These are phyloP conservation scores for Leucophenga varia DNA, from an alignment of 1,140 invertebrate genomes.

Conservation along the genomic window DNA sequence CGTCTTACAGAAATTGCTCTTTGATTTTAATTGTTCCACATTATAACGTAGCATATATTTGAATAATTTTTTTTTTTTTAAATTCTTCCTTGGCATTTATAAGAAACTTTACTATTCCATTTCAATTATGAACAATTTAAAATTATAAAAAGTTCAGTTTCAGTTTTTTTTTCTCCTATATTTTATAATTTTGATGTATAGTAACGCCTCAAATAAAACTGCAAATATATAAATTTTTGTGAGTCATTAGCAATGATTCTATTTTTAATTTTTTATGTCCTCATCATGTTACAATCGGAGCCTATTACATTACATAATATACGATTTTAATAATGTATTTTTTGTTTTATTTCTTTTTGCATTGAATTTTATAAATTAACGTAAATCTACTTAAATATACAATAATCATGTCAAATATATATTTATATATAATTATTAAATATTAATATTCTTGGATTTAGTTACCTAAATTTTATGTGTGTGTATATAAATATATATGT, in stretches of 20 bases:
- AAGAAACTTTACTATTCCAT: too few species aligned
- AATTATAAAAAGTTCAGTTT: too few species aligned
- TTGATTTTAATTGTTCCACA: too few species aligned
- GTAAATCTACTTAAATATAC: constrained; percentile 26
- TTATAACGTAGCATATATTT: too few species aligned
- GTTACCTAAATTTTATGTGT: constrained; percentile 17
- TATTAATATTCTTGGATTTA: constrained; percentile 6
- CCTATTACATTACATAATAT: not conserved
- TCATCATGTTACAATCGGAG: not conserved
- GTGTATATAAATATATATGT: constrained; percentile 20
- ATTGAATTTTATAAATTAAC: constrained; percentile 25
- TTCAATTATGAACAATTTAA: too few species aligned
- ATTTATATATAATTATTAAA: constrained; percentile 29
- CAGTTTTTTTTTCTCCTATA: too few species aligned
- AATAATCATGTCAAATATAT: constrained; percentile 29
- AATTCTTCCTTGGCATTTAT: too few species aligned
- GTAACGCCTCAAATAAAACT: too few species aligned
- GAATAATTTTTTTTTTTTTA: too few species aligned
- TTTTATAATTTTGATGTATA: too few species aligned
- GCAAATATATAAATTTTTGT: too few species aligned
- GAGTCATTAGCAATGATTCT: constrained; percentile 40
- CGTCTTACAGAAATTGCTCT: too few species aligned
- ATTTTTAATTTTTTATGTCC: constrained; percentile 29
- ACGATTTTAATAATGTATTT: constrained; percentile 2
- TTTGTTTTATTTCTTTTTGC: constrained; percentile 31